Percentiles rank a stretch among this genome's conserved stretches.
phyloP scores from a whole-genome alignment of 2,113 vertebrate genomes.

The Barnardius zonarius region DNA sequence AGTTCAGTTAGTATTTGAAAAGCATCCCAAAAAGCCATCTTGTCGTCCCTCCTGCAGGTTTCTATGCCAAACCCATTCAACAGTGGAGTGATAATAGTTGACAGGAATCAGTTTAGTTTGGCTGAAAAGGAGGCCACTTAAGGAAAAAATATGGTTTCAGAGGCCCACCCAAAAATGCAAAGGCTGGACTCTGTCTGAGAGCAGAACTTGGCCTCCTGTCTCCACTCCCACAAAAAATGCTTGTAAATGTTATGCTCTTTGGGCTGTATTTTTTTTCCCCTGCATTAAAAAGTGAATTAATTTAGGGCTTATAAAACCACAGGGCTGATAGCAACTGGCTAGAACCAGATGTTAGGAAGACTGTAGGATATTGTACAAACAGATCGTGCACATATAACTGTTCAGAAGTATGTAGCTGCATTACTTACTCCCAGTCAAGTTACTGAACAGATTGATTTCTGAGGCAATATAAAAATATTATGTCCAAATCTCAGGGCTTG shows the following conservation, averaged over 20 bases:
- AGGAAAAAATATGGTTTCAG: conserved; percentile 33
- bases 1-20: background rate
- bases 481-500: background rate
- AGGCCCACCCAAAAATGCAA: conserved; percentile 47
- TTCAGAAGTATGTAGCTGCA: conserved; percentile 62
- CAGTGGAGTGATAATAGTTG: conserved; percentile 2
- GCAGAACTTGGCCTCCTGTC: conserved; percentile 53
- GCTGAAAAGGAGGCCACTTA: conserved; percentile 15
- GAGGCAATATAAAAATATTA: conserved; percentile 60
- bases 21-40: background rate
- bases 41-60: background rate
- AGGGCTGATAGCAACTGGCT: conserved; percentile 58
- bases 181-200: conserved; percentile 41
- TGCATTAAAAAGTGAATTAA: conserved; percentile 51
- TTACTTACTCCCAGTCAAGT: conserved; percentile 67
- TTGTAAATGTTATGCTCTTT: conserved; percentile 53
- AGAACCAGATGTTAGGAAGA: conserved; percentile 69
- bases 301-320: conserved; percentile 68
- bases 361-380: conserved; percentile 54
- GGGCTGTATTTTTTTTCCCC: background rate
- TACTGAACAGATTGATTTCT: conserved; percentile 60
- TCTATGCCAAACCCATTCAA: background rate
- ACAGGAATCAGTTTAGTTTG: conserved; percentile 17
- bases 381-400: conserved; percentile 55
- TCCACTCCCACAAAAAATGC: conserved; percentile 53